Conservation (phyloP, 1,140 invertebrate genomes). For the Sminthurinus signatus region DNA sequence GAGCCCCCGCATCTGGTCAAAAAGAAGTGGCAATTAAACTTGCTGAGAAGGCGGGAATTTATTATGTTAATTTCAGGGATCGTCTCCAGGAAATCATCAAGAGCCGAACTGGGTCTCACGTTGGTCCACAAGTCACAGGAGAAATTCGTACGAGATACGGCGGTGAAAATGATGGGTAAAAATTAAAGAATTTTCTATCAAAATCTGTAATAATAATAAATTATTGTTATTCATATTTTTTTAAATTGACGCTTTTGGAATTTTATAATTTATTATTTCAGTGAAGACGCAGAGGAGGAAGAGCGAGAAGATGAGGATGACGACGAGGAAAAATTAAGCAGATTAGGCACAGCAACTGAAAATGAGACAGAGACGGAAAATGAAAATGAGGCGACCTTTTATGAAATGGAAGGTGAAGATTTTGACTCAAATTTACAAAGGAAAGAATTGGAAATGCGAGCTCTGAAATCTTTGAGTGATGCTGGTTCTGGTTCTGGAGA, state of each 20-base stretch:
- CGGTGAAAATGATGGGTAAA: too few species aligned
- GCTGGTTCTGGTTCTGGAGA: background rate
- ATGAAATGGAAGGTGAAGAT: background rate
- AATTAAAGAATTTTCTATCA: too few species aligned
- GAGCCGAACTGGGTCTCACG: slow-evolving; percentile 15
- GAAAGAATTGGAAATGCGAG: slow-evolving; percentile 8
- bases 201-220: background rate
- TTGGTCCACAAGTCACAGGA: slow-evolving; percentile 22
- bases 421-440: slow-evolving; percentile 1
- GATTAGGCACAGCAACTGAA: too few species aligned
- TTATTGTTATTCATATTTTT: background rate
- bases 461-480: slow-evolving; percentile 15
- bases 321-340: too few species aligned
- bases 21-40: slow-evolving; percentile 20
- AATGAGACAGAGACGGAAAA: background rate
- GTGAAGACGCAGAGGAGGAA: background rate
- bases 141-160: too few species aligned
- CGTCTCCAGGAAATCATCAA: slow-evolving; percentile 30
- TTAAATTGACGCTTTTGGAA: too few species aligned
- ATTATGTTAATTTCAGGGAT: slow-evolving; percentile 32
- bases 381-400: background rate
- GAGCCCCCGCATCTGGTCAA: slow-evolving; percentile 32
- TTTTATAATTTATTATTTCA: slow-evolving; percentile 2
- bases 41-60: slow-evolving; percentile 18
- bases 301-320: too few species aligned